Evolutionary conservation across 2,797 vertebrate genomes (phyloP).

Genomic region (Prunella strophiata): DNA sequence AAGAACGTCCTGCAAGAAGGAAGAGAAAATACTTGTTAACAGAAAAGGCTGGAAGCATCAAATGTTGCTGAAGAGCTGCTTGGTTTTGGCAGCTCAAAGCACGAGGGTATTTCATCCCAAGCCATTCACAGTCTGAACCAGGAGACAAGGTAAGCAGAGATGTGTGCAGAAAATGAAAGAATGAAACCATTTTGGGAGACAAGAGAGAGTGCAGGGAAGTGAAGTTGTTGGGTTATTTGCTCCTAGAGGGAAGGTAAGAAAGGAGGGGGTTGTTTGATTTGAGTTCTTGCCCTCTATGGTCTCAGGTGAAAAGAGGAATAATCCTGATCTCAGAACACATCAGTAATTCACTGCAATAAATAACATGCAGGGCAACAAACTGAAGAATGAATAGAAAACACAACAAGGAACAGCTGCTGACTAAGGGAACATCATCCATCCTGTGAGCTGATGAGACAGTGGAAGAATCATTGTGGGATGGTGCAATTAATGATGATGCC

Average conservation of each 20-base stretch:
- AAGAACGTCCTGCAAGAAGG: background rate
- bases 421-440: background rate
- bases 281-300: background rate
- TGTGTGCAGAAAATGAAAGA: background rate
- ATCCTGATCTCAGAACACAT: background rate
- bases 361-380: background rate
- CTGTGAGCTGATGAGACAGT: background rate
- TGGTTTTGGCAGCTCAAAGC: background rate
- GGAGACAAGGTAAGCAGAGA: background rate
- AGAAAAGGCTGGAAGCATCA: background rate
- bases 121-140: background rate
- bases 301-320: background rate
- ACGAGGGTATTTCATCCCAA: background rate
- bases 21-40: background rate
- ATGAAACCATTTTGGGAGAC: background rate
- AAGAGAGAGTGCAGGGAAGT: background rate
- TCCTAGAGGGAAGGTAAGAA: background rate
- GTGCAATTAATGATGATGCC: background rate
- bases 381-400: background rate
- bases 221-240: background rate
- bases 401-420: background rate
- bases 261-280: background rate
- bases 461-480: background rate
- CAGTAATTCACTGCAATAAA: background rate
- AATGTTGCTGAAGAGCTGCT: background rate